phyloP scores from a whole-genome alignment of 1,140 invertebrate genomes.

The Aradophagus sp. region DNA sequence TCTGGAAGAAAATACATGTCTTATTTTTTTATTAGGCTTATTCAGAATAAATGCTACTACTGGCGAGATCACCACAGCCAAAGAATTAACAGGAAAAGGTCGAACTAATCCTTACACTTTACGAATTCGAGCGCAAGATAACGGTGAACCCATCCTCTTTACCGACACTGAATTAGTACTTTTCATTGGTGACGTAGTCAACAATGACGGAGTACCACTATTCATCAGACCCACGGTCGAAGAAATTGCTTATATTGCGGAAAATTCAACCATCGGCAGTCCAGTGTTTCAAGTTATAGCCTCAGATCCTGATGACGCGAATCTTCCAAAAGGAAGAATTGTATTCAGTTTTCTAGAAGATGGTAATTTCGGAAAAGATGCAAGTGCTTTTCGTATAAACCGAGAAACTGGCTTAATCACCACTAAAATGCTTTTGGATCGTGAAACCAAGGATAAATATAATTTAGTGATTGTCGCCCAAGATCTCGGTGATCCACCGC shows the following conservation, averaged over 20 bases:
- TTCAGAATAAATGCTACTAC: slow-evolving; percentile 80
- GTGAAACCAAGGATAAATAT: slow-evolving; percentile 79
- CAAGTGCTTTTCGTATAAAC: slow-evolving; percentile 80
- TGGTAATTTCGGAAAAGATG: slow-evolving; percentile 77
- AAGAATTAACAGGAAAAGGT: slow-evolving; percentile 83
- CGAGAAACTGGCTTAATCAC: slow-evolving; percentile 83
- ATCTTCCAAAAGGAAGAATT: slow-evolving; percentile 82
- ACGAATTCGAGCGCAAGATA: slow-evolving; percentile 81
- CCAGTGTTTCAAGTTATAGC: slow-evolving; percentile 86
- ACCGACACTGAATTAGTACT: slow-evolving; percentile 80
- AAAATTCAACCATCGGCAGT: slow-evolving; percentile 84
- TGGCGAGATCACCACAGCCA: slow-evolving; percentile 80
- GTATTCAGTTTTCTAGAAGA: slow-evolving; percentile 83
- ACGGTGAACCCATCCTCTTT: slow-evolving; percentile 79
- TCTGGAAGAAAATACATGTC: too few species aligned
- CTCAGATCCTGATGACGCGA: slow-evolving; percentile 85
- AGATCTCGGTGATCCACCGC: slow-evolving; percentile 84
- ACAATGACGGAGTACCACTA: slow-evolving; percentile 87
- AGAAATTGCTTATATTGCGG: slow-evolving; percentile 82
- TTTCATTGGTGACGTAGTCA: slow-evolving; percentile 87
- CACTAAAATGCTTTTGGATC: slow-evolving; percentile 80
- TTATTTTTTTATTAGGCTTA: slow-evolving; percentile 61
- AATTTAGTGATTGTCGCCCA: slow-evolving; percentile 84
- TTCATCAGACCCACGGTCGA: slow-evolving; percentile 83
- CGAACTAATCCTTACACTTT: slow-evolving; percentile 84